These are phyloP conservation scores for Acronicta leporina DNA, from an alignment of 2,888 invertebrate species.

Conservation along the genomic window DNA sequence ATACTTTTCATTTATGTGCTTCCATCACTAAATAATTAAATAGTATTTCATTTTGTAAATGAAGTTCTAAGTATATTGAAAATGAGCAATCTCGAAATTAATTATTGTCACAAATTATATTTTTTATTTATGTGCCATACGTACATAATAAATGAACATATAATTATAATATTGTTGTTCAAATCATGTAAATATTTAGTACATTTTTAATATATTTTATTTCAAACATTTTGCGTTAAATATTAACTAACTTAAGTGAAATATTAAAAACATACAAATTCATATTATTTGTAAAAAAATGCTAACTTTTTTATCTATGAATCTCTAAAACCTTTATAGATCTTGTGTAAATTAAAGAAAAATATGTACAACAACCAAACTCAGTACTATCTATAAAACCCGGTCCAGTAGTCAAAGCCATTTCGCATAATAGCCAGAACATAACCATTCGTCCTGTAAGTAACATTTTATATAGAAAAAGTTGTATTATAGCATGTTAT, in stretches of 20 bases:
- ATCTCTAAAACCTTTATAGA: neutral
- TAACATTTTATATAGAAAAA: slow-evolving; percentile 25
- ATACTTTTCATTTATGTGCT: too few relatives aligned
- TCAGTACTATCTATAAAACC: slow-evolving; percentile 3
- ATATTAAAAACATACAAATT: neutral
- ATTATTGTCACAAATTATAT: slow-evolving; percentile 4
- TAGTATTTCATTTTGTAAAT: too few relatives aligned
- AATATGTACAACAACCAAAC: neutral
- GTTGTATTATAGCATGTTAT: slow-evolving; percentile 30
- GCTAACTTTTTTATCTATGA: neutral
- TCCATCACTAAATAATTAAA: neutral
- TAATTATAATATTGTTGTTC: neutral
- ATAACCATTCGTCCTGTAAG: slow-evolving; percentile 46
- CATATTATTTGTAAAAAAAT: neutral
- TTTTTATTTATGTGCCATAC: slow-evolving; percentile 26
- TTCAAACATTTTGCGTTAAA: neutral
- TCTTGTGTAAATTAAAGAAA: neutral
- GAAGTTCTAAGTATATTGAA: too few relatives aligned
- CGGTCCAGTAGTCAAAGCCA: slow-evolving; percentile 18
- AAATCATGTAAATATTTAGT: neutral
- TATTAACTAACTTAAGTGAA: too few relatives aligned
- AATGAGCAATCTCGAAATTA: slow-evolving; percentile 4
- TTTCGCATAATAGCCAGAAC: slow-evolving; percentile 8
- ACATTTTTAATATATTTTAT: neutral
- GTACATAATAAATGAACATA: slow-evolving; percentile 6